phyloP scores from a whole-genome alignment of 2,113 vertebrate species.

The Sorex fumeus region DNA sequence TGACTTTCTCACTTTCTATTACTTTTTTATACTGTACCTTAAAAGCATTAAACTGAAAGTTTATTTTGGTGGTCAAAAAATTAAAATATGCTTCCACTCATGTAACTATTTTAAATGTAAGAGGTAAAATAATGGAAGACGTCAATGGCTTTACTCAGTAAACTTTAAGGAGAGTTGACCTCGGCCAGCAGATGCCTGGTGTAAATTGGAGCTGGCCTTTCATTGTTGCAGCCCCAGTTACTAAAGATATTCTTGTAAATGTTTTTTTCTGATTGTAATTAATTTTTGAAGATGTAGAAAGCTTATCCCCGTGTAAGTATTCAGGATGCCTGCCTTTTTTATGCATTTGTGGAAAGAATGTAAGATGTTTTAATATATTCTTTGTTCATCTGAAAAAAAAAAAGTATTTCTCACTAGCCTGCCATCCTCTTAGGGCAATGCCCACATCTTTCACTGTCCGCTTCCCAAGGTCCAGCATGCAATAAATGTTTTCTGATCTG shows the following conservation, averaged over 20 bases:
- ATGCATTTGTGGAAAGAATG: constrained; percentile 84
- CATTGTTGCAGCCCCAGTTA: constrained; percentile 78
- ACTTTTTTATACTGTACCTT: constrained; percentile 88
- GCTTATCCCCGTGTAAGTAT: constrained; percentile 80
- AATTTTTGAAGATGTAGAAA: constrained; percentile 84
- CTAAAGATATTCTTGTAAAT: constrained; percentile 81
- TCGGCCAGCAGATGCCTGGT: constrained; percentile 83
- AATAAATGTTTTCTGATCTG: background rate
- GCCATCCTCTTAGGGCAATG: background rate
- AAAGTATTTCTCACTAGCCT: no score
- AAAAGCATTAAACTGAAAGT: constrained; percentile 87
- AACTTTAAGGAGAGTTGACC: constrained; percentile 85
- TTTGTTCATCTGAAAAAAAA: constrained; percentile 81
- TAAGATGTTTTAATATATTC: constrained; percentile 90
- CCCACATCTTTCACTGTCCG: background rate
- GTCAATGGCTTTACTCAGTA: constrained; percentile 85
- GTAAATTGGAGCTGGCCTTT: constrained; percentile 79
- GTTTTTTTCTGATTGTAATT: constrained; percentile 79
- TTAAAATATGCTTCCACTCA: constrained; percentile 87
- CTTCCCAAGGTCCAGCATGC: background rate
- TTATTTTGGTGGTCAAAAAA: constrained; percentile 89
- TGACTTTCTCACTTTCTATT: constrained; percentile 86
- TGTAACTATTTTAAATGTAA: constrained; percentile 89
- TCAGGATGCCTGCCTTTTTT: constrained; percentile 80
- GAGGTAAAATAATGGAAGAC: constrained; percentile 86